Percentiles rank a stretch among this genome's conserved stretches.
Conservation (phyloP, 2,113 vertebrate genomes). For the Macquaria australasica region DNA sequence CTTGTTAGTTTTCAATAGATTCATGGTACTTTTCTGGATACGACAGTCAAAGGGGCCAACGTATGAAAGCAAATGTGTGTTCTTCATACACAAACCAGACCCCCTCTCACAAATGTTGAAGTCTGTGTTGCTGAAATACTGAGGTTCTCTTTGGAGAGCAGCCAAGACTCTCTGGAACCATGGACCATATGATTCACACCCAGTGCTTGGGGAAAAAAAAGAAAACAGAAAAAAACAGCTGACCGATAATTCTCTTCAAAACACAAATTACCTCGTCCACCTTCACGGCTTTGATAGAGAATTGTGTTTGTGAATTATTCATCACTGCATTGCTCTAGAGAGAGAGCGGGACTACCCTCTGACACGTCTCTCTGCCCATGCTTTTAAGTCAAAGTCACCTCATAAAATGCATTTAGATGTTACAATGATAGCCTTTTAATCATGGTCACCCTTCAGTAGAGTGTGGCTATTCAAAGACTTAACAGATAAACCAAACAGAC, state of each 20-base stretch:
- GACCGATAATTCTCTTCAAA: constrained; percentile 55
- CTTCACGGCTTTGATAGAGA: constrained; percentile 47
- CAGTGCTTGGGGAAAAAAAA: not conserved
- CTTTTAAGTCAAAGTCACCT: constrained; percentile 68
- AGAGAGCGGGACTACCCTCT: constrained; percentile 22
- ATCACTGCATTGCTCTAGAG: constrained; percentile 11
- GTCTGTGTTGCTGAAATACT: constrained; percentile 40
- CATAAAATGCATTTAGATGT: constrained; percentile 48
- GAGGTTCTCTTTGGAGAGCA: constrained; percentile 20
- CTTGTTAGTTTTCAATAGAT: not conserved
- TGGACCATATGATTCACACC: constrained; percentile 15
- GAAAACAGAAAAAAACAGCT: constrained; percentile 18
- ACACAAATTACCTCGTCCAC: constrained; percentile 55
- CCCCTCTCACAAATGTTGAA: not conserved
- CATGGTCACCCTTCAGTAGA: constrained; percentile 8
- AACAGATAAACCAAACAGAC: constrained; percentile 16
- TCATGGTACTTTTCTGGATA: too few species aligned
- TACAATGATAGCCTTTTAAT: constrained; percentile 40
- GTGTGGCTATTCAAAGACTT: constrained; percentile 28
- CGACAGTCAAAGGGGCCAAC: not conserved
- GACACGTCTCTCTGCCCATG: constrained; percentile 32
- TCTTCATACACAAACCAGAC: not conserved
- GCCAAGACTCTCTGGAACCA: constrained; percentile 29
- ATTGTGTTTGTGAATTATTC: constrained; percentile 70
- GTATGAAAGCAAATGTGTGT: not conserved